A percentile compares a stretch with the other conserved stretches of the same genome.
phyloP scores from a whole-genome alignment of 2,888 invertebrate species.

The Junonia oenone region DNA sequence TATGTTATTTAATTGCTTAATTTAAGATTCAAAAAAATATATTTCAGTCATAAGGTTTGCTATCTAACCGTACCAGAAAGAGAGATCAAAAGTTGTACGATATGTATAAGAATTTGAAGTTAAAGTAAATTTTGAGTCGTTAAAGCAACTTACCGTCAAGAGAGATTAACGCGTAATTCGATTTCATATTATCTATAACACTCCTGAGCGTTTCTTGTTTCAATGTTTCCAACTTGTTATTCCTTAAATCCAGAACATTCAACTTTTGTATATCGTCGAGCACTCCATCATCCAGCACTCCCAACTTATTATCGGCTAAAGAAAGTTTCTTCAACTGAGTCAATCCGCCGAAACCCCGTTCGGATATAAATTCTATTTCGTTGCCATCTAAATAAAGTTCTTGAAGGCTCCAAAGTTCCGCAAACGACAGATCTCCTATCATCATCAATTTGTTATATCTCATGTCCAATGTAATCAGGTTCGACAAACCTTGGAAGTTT shows the following conservation, averaged over 20 bases:
- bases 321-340: slow-evolving; percentile 85
- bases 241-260: slow-evolving; percentile 86
- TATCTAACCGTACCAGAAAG: too few relatives aligned
- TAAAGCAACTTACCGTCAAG: slow-evolving; percentile 84
- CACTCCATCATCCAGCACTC: slow-evolving; percentile 84
- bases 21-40: too few relatives aligned
- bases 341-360: slow-evolving; percentile 87
- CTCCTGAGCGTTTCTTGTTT: slow-evolving; percentile 85
- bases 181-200: slow-evolving; percentile 85
- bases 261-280: slow-evolving; percentile 85
- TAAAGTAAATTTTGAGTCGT: not conserved
- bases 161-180: slow-evolving; percentile 85
- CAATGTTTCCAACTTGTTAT: slow-evolving; percentile 87
- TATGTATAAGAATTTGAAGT: too few relatives aligned
- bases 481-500: slow-evolving; percentile 87
- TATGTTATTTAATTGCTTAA: too few relatives aligned
- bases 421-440: slow-evolving; percentile 89
- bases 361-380: slow-evolving; percentile 86
- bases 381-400: slow-evolving; percentile 86
- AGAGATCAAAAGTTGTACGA: too few relatives aligned
- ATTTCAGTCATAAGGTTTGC: too few relatives aligned
- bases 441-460: slow-evolving; percentile 87
- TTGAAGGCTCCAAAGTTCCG: slow-evolving; percentile 86
- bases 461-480: slow-evolving; percentile 85
- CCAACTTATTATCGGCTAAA: slow-evolving; percentile 87